These are phyloP conservation scores for Iselma pallidipennis DNA, from an alignment of 2,888 invertebrate genomes.

Conservation along the genomic window DNA sequence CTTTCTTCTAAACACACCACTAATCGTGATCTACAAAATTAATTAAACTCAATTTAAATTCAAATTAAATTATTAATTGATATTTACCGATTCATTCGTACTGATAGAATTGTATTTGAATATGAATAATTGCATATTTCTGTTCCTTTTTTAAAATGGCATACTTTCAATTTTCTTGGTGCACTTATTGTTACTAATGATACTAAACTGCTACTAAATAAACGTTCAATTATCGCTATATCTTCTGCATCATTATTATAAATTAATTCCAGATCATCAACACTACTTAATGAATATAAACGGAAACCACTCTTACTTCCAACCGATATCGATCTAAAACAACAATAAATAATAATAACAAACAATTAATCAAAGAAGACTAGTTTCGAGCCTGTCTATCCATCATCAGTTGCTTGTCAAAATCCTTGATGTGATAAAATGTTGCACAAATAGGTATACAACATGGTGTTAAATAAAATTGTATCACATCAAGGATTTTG, in stretches of 20 bases:
- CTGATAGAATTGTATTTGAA: conserved; percentile 93
- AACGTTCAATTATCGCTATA: conserved; percentile 89
- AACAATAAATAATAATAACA: conserved; percentile 16
- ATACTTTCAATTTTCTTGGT: conserved; percentile 90
- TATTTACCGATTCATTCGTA: conserved; percentile 89
- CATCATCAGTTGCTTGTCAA: no score
- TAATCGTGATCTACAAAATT: conserved; percentile 63
- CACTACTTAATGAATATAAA: conserved; percentile 80
- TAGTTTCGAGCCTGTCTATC: no score
- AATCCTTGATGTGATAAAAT: no score
- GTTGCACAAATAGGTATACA: not conserved
- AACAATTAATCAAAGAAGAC: not conserved
- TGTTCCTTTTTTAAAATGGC: conserved; percentile 96
- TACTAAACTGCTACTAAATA: conserved; percentile 96
- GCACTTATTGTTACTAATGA: conserved; percentile 91
- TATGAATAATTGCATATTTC: conserved; percentile 97
- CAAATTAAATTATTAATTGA: not conserved
- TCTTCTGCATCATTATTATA: conserved; percentile 85
- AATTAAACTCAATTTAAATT: conserved; percentile 2
- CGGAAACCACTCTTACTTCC: conserved; percentile 91
- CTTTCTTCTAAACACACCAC: conserved; percentile 98
- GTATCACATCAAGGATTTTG: no score
- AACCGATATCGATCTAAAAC: conserved; percentile 82
- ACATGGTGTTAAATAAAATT: no score
- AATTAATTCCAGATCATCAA: conserved; percentile 87